Evolutionary conservation across 2,797 vertebrate genomes (phyloP).

Genomic region (Catharus ustulatus): DNA sequence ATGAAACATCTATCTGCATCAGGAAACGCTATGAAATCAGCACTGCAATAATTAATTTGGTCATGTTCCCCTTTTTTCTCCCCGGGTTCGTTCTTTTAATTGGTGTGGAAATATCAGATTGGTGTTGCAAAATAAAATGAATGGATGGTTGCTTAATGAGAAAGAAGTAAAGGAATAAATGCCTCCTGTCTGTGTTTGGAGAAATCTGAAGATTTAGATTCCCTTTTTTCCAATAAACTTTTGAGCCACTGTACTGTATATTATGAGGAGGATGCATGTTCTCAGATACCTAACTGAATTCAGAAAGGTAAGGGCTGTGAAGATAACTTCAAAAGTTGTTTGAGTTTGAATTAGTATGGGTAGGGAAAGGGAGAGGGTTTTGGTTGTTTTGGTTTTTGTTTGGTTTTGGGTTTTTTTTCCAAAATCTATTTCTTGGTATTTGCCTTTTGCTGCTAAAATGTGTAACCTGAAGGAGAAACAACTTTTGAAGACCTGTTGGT

Average conservation of each 20-base stretch:
- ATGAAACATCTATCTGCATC: conserved; percentile 43
- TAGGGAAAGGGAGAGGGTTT: conserved; percentile 2
- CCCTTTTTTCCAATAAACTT: conserved; percentile 69
- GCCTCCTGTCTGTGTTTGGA: conserved; percentile 77
- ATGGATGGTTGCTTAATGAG: conserved; percentile 77
- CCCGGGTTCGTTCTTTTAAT: conserved; percentile 45
- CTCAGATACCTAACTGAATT: conserved; percentile 66
- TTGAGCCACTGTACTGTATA: conserved; percentile 75
- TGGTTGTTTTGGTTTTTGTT: not conserved
- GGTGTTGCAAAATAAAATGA: conserved; percentile 81
- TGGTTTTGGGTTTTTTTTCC: not conserved
- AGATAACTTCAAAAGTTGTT: conserved; percentile 69
- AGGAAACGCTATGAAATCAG: conserved; percentile 64
- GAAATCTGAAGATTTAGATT: conserved; percentile 83
- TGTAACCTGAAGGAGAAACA: conserved; percentile 72
- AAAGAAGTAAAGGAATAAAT: conserved; percentile 74
- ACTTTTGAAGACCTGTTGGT: conserved; percentile 70
- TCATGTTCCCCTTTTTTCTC: not conserved
- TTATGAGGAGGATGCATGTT: conserved; percentile 63
- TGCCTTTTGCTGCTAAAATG: conserved; percentile 79
- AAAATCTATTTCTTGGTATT: conserved; percentile 71
- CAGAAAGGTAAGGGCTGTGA: conserved; percentile 74
- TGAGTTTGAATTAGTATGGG: conserved; percentile 46
- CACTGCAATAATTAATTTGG: conserved; percentile 46
- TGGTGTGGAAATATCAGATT: conserved; percentile 72